phyloP scores from a whole-genome alignment of 2,888 invertebrate species.

The Anticlea derivata region DNA sequence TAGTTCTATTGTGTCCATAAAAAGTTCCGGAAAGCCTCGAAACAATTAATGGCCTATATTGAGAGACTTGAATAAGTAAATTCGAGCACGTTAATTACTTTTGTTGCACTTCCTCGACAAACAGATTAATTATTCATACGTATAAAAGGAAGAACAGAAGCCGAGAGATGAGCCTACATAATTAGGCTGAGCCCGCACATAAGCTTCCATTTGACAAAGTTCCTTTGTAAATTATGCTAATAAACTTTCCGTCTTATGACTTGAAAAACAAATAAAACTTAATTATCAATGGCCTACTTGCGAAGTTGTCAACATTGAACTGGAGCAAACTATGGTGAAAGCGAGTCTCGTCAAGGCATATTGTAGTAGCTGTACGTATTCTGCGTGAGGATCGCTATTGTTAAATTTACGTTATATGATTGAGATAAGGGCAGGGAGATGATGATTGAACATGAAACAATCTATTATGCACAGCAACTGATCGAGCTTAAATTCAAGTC shows the following conservation, averaged over 20 bases:
- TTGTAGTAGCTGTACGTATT: slow-evolving; percentile 24
- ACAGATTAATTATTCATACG: slow-evolving; percentile 36
- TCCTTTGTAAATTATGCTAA: slow-evolving; percentile 49
- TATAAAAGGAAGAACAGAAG: slow-evolving; percentile 35
- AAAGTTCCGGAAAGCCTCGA: slow-evolving; percentile 31
- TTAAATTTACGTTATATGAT: background rate
- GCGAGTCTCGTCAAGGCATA: slow-evolving; percentile 42
- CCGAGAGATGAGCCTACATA: slow-evolving; percentile 45
- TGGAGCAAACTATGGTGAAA: slow-evolving; percentile 48
- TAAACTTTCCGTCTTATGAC: slow-evolving; percentile 55
- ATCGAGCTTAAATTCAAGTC: background rate
- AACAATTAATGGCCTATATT: slow-evolving; percentile 35
- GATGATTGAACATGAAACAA: too few relatives aligned
- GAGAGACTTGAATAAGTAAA: slow-evolving; percentile 28
- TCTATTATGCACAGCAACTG: too few relatives aligned
- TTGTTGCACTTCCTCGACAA: slow-evolving; percentile 37
- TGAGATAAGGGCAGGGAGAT: too few relatives aligned
- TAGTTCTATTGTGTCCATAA: slow-evolving; percentile 32
- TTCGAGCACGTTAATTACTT: slow-evolving; percentile 33
- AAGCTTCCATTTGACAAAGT: slow-evolving; percentile 49
- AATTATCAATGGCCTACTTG: slow-evolving; percentile 59
- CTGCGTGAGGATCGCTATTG: slow-evolving; percentile 1
- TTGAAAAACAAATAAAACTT: slow-evolving; percentile 58
- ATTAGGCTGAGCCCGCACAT: slow-evolving; percentile 53
- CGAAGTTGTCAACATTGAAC: slow-evolving; percentile 42